These are phyloP conservation scores for Acanthornis magna DNA, from an alignment of 2,797 vertebrate genomes.

Conservation along the genomic window DNA sequence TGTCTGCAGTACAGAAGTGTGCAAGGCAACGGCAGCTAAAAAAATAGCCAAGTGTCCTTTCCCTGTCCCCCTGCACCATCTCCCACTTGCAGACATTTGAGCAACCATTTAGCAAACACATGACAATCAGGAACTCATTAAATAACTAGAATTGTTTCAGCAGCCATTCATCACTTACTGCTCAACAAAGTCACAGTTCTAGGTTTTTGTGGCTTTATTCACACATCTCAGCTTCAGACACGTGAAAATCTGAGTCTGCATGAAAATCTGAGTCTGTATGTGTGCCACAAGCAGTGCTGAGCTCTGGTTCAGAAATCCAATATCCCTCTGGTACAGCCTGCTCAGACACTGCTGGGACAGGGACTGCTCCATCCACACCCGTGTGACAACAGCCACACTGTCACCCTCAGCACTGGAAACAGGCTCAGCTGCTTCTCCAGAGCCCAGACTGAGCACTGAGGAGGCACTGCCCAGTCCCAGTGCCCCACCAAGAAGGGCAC, in stretches of 20 bases:
- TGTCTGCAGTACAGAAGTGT: not conserved
- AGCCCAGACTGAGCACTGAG: not conserved
- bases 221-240: not conserved
- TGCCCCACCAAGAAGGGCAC: not conserved
- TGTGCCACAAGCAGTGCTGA: not conserved
- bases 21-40: not conserved
- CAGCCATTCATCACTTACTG: not conserved
- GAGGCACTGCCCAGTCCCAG: not conserved
- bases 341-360: not conserved
- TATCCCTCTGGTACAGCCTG: accelerated
- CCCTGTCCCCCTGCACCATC: not conserved
- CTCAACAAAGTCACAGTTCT: not conserved
- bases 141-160: not conserved
- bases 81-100: not conserved
- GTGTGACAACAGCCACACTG: not conserved
- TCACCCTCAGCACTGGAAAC: not conserved
- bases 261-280: not conserved
- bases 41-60: not conserved
- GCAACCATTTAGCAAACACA: not conserved
- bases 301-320: not conserved
- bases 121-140: not conserved
- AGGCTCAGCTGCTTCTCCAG: not conserved
- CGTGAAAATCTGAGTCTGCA: not conserved
- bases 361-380: not conserved
- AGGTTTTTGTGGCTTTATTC: not conserved